A percentile compares a stretch with the other conserved stretches of the same genome.
phyloP scores from a whole-genome alignment of 2,113 vertebrate species.

The Sporophila hypoxantha region DNA sequence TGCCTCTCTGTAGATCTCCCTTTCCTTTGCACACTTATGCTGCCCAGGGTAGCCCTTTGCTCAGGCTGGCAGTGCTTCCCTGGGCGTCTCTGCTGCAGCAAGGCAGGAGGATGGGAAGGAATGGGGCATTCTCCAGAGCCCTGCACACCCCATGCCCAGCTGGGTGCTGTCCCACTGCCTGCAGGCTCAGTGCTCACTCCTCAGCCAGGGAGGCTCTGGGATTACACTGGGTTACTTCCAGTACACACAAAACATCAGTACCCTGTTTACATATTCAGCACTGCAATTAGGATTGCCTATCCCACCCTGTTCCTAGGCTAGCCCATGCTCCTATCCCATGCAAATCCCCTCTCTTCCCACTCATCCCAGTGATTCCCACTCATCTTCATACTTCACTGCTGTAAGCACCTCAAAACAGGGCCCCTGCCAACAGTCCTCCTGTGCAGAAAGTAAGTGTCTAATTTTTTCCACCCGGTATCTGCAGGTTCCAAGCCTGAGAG shows the following conservation, averaged over 20 bases:
- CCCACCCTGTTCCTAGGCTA: neutral
- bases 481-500: neutral
- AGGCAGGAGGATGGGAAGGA: neutral
- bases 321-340: neutral
- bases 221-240: too few relatives aligned
- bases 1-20: neutral
- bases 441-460: neutral
- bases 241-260: neutral
- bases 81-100: neutral
- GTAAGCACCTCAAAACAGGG: neutral
- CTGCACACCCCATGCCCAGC: rapidly evolving
- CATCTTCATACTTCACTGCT: neutral
- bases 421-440: neutral
- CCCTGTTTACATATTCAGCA: neutral
- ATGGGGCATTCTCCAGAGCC: neutral
- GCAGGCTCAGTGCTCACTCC: rapidly evolving
- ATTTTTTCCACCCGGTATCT: constrained; percentile 18
- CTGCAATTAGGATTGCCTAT: neutral
- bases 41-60: neutral
- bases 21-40: neutral
- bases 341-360: neutral
- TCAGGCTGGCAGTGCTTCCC: neutral
- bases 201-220: neutral
- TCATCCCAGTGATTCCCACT: neutral
- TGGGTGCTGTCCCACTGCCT: neutral